phyloP scores from a whole-genome alignment of 2,888 invertebrate species.

The Rhynchonema sp. region DNA sequence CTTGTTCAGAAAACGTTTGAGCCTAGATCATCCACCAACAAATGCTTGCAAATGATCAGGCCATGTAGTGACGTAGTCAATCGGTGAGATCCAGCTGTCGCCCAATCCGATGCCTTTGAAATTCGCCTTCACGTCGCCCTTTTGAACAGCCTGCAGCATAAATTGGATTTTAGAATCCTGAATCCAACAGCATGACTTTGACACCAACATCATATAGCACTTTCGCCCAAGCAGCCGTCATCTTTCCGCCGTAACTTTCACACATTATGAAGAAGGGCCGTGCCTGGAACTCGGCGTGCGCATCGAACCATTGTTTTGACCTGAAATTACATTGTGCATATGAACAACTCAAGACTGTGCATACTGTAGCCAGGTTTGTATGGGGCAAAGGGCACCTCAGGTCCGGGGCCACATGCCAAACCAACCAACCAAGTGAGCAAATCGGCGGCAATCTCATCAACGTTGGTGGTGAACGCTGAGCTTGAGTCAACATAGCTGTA shows the following conservation, averaged over 20 bases:
- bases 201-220: constrained; percentile 30
- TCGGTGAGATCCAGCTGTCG: constrained; percentile 71
- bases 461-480: constrained; percentile 36
- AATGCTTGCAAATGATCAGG: constrained; percentile 53
- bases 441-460: constrained; percentile 50
- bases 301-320: constrained; percentile 47
- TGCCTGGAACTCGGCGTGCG: constrained; percentile 47
- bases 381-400: too few relatives aligned
- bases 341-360: too few relatives aligned
- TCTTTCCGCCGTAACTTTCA: constrained; percentile 81
- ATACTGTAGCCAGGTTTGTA: too few relatives aligned
- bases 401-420: too few relatives aligned
- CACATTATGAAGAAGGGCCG: constrained; percentile 62
- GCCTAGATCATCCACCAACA: constrained; percentile 33
- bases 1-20: background rate
- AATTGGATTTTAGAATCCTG: background rate
- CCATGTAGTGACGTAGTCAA: constrained; percentile 64
- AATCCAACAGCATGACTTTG: background rate
- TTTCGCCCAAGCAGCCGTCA: constrained; percentile 61
- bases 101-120: constrained; percentile 60
- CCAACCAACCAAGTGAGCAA: constrained; percentile 53
- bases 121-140: constrained; percentile 45
- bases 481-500: constrained; percentile 50
- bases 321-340: too few relatives aligned
- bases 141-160: constrained; percentile 41